Evolutionary conservation across 1,140 invertebrate species (phyloP).

Genomic region (Macrobrachium nipponense): DNA sequence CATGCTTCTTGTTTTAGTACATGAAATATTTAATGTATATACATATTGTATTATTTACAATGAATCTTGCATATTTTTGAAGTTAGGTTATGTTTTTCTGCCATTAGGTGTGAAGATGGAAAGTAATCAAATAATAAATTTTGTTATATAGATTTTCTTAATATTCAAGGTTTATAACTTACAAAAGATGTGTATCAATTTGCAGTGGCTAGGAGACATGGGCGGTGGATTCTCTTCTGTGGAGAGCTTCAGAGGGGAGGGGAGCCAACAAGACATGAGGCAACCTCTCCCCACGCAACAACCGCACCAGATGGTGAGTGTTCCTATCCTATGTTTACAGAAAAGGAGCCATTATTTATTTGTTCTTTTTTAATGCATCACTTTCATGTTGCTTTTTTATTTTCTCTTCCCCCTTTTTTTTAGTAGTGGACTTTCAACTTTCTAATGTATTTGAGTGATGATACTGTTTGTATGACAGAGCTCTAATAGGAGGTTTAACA

Average conservation of each 20-base stretch:
- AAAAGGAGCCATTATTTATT: constrained; percentile 30
- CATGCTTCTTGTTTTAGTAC: too few relatives aligned
- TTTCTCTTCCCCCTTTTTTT: too few relatives aligned
- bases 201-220: constrained; percentile 41
- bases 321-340: constrained; percentile 25
- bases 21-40: too few relatives aligned
- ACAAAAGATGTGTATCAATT: not conserved
- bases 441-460: too few relatives aligned
- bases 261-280: constrained; percentile 41
- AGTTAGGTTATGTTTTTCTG: too few relatives aligned
- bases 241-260: constrained; percentile 40
- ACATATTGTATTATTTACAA: too few relatives aligned
- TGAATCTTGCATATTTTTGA: too few relatives aligned
- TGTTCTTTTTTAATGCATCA: constrained; percentile 3
- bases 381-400: too few relatives aligned
- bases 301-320: constrained; percentile 53
- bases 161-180: not conserved
- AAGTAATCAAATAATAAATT: not conserved
- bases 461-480: too few relatives aligned
- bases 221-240: constrained; percentile 29
- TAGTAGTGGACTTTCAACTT: not conserved
- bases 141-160: not conserved
- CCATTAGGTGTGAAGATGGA: too few relatives aligned
- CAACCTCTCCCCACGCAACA: constrained; percentile 34
- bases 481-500: too few relatives aligned